Evolutionary conservation across 2,113 vertebrate genomes (phyloP).

Genomic region (Pangasianodon hypophthalmus): DNA sequence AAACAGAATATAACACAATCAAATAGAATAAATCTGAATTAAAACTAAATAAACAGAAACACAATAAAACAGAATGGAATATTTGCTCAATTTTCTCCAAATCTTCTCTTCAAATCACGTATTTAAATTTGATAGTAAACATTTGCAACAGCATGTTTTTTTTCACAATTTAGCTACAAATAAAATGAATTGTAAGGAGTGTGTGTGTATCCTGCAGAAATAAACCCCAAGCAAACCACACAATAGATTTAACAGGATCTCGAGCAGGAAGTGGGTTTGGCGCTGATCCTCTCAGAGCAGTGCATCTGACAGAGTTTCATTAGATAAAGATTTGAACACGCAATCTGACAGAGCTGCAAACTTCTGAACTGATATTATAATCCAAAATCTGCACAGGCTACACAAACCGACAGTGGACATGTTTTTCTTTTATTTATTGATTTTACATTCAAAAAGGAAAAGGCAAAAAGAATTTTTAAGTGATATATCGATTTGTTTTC

Average conservation of each 20-base stretch:
- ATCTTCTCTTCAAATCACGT: neutral
- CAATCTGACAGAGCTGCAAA: neutral
- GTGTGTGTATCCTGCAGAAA: neutral
- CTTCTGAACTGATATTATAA: neutral
- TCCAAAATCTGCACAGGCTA: neutral
- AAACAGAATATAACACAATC: too few species aligned
- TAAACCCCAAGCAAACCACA: neutral
- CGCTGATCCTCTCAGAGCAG: neutral
- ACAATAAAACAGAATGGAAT: neutral
- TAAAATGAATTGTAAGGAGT: neutral
- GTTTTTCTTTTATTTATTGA: neutral
- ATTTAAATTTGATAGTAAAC: neutral
- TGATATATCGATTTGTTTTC: neutral
- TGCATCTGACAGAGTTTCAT: too few species aligned
- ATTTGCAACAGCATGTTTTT: neutral
- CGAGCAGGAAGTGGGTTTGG: neutral
- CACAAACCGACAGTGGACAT: neutral
- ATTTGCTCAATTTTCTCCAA: neutral
- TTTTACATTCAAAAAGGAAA: neutral
- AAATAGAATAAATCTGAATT: too few species aligned
- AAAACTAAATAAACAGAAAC: neutral
- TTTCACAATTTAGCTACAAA: neutral
- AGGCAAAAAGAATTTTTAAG: neutral
- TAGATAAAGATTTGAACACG: too few species aligned
- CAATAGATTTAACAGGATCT: neutral